Conservation (phyloP, 2,113 vertebrate genomes). For the Ariopsis seemanni region DNA sequence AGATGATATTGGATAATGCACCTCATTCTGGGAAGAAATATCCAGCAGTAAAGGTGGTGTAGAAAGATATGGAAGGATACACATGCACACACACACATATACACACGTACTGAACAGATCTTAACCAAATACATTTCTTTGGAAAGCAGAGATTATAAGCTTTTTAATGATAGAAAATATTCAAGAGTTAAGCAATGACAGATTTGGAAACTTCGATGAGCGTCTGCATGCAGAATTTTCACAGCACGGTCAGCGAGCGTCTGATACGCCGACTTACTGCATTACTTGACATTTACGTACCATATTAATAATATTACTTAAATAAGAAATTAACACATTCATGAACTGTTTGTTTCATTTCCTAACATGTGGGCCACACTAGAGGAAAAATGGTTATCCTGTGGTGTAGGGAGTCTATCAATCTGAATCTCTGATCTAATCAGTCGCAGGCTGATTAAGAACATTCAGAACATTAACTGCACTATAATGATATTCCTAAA, state of each 20-base stretch:
- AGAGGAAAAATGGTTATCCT: neutral
- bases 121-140: too few relatives aligned
- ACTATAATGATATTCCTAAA: neutral
- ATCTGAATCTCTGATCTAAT: too few relatives aligned
- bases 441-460: too few relatives aligned
- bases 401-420: too few relatives aligned
- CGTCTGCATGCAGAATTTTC: too few relatives aligned
- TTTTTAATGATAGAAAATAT: too few relatives aligned
- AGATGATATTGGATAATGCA: constrained; percentile 4
- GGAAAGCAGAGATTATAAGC: too few relatives aligned
- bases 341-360: neutral
- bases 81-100: too few relatives aligned
- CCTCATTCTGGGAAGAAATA: constrained; percentile 5
- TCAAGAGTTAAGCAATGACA: too few relatives aligned
- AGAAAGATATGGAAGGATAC: neutral
- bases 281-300: neutral
- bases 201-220: too few relatives aligned
- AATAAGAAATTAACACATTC: neutral
- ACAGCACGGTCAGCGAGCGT: too few relatives aligned
- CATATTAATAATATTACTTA: neutral
- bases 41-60: neutral
- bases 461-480: neutral
- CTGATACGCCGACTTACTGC: neutral
- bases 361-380: neutral
- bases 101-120: too few relatives aligned